Conservation (phyloP, 2,888 invertebrate species). For the Mystacides longicornis region DNA sequence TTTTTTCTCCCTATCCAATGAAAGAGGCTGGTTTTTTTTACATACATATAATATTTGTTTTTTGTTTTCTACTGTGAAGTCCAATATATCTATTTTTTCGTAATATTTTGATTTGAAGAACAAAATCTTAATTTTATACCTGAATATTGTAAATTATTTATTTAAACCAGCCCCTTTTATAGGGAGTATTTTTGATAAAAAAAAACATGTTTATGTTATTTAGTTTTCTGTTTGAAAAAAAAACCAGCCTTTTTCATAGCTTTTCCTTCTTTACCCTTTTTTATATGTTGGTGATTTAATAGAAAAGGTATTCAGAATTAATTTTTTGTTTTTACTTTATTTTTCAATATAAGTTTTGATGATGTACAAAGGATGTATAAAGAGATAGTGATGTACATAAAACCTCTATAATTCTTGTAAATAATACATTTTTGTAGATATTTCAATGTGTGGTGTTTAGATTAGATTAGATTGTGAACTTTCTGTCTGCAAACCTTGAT, state of each 20-base stretch:
- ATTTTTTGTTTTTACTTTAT: too few species aligned
- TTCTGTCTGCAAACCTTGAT: too few species aligned
- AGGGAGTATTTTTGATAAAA: neutral
- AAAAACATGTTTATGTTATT: neutral
- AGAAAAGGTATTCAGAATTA: too few species aligned
- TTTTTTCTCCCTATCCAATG: slow-evolving; percentile 25
- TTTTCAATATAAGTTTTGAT: too few species aligned
- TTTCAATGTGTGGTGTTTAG: too few species aligned
- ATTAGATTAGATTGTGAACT: too few species aligned
- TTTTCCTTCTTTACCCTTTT: too few species aligned
- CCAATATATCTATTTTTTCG: neutral
- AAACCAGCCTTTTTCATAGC: slow-evolving; percentile 9
- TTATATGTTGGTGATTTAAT: too few species aligned
- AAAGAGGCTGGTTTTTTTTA: slow-evolving; percentile 6
- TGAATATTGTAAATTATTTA: neutral
- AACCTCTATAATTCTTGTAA: too few species aligned
- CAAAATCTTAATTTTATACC: neutral
- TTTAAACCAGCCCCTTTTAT: slow-evolving; percentile 7
- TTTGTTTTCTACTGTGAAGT: neutral
- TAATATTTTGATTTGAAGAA: neutral
- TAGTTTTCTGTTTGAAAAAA: neutral
- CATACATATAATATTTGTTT: neutral
- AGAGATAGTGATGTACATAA: too few species aligned
- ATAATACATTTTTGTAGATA: too few species aligned
- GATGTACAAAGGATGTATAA: too few species aligned